Evolutionary conservation across 2,888 invertebrate species (phyloP), one percentile per base, ranked within the genome.

Genomic region (Strigamia transsilvanica): DNA sequence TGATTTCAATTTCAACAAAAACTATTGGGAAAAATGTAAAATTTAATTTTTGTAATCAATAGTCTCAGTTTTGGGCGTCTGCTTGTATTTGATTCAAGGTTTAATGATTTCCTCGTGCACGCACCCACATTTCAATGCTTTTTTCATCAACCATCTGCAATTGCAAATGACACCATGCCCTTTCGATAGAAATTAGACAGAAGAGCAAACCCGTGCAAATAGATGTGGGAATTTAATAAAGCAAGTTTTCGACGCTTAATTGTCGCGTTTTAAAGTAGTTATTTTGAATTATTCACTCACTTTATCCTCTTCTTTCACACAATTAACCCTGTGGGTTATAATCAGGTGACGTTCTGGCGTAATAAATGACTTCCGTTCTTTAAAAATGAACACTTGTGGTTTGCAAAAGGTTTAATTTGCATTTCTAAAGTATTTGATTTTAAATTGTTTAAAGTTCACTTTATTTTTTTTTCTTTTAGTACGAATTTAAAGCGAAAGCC

Each of bases 401-500:
- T 56, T 18, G 21, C 18, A 56, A 56, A 18, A 18, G 56, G 10
- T 18, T 56, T 56, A 56, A 18, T 38, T 77, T 32, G 77, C 77
- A 77, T 77, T 77, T 77, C 1, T 38, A 15, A 27, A 79, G 13
- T 13, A 38, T n/a, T 79, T 79, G 7, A 9, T n/a, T 82, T 18
- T 41, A 80, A 23, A 15, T 78, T 78, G 1, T 79, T 80, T 6
- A 42, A 27, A 1, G 3, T 27, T 27, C 3, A 2, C 3, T 27
- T 42, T 7, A 66, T 13, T 32, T 82, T 51, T 80, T 9, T 46
- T 34, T 84, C 86, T 92, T 91, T 84, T 92, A 99, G 98, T 98
- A 98, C 90, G 99, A 99, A 90, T 99, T 98, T 91, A 99, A 99
- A 91, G 94, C 98, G 85, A 96, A 96, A 88, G 97, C 96, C 82